A percentile compares a stretch with the other conserved stretches of the same genome.
phyloP scores from a whole-genome alignment of 23 tunicate genomes.

The Diplosoma virens region DNA sequence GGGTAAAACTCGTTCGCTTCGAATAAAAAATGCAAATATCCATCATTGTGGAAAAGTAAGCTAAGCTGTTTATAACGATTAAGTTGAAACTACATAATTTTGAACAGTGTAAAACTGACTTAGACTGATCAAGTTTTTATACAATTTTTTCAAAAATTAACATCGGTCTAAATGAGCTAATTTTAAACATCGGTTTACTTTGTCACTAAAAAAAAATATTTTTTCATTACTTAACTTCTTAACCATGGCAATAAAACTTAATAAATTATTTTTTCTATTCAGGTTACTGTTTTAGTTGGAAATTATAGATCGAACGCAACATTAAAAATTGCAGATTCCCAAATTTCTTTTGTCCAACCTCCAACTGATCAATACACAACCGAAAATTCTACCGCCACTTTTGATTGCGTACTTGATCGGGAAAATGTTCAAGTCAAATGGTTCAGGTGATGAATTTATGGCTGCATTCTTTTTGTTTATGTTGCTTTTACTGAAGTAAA shows the following conservation, averaged over 20 bases:
- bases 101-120: too few relatives aligned
- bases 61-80: neutral
- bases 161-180: too few relatives aligned
- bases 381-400: constrained; percentile 43
- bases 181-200: too few relatives aligned
- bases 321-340: constrained; percentile 16
- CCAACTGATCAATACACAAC: constrained; percentile 44
- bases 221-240: too few relatives aligned
- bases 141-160: too few relatives aligned
- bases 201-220: too few relatives aligned
- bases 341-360: constrained; percentile 35
- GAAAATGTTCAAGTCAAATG: constrained; percentile 69
- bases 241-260: too few relatives aligned
- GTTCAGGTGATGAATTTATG: constrained; percentile 46
- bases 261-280: neutral
- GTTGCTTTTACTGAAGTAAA: neutral
- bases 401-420: constrained; percentile 51
- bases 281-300: constrained; percentile 51
- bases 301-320: constrained; percentile 12
- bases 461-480: neutral
- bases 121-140: too few relatives aligned
- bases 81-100: neutral
- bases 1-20: constrained; percentile 27
- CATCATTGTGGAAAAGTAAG: constrained; percentile 39
- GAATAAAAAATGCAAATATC: constrained; percentile 15